Conservation (phyloP, 1,140 invertebrate genomes). For the Platorchestia sp. region DNA sequence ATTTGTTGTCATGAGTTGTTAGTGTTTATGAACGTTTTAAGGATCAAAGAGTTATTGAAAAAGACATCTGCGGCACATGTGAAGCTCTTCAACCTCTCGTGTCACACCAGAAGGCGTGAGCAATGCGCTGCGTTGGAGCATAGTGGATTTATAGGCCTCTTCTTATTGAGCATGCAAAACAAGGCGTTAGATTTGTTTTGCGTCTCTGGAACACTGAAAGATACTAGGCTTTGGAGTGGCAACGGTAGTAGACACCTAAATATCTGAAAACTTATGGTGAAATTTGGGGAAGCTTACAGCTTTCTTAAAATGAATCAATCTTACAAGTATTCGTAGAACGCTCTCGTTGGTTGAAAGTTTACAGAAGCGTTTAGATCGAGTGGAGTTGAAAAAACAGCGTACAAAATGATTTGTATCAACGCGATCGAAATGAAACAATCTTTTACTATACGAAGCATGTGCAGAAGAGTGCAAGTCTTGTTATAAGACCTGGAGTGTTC, state of each 20-base stretch:
- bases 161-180: not conserved
- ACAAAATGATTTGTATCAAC: not conserved
- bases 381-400: no score
- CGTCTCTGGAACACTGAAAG: not conserved
- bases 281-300: not conserved
- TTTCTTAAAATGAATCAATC: not conserved
- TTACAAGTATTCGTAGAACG: no score
- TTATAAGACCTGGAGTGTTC: not conserved
- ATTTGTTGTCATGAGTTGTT: not conserved
- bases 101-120: not conserved
- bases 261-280: not conserved
- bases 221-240: no score
- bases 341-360: no score
- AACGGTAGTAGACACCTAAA: no score
- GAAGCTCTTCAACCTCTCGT: no score
- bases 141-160: not conserved
- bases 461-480: not conserved
- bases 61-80: no score
- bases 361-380: no score
- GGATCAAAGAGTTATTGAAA: not conserved
- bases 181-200: not conserved
- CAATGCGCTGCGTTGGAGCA: not conserved
- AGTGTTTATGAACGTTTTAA: not conserved
- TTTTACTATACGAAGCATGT: not conserved
- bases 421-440: not conserved